Evolutionary conservation across 1,140 invertebrate species (phyloP), one percentile per base, ranked within the genome.

Genomic region (Drosophila tsacasi): DNA sequence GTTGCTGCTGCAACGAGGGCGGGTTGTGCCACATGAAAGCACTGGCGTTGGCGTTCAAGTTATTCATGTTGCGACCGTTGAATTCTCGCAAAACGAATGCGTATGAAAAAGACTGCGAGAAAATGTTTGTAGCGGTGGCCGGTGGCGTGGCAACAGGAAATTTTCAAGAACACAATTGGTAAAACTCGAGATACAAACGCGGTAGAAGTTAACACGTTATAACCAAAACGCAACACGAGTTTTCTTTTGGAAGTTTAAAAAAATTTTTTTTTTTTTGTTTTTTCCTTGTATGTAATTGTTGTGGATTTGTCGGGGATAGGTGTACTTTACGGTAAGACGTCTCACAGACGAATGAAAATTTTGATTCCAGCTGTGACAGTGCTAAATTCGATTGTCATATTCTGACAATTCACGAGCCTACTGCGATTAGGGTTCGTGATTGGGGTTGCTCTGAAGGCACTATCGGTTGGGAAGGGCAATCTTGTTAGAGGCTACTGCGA

Each of bases 1-100:
- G 32, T 0, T 49, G 46, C 4, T 15, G 15, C 37, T 47, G 67
- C 32, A 60, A 3, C 47, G 57, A n/a, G 12, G 64, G 64, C 13
- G 63, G 37, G 46, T 67, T 55, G 55, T 80, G 72, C 84, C 84
- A 87, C 69, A 87, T 27, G 50, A 84, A 87, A 17, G 79, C 71
- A 47, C 47, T 69, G 21, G 71, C 68, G 25, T 87, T 87, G 15
- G 67, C 61, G 47, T 86, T 86, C 37, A 83, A 30, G 57, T 89
- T 89, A n/a, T 90, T 87, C 84, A 89, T 89, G 17, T 5, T 54
- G 13, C 21, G 35, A 25, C 27, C 30, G 6, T 35, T 2, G 13
- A 21, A 35, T 25, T 25, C 23, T 21, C 35, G 10, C 19, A 23
- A 57, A 49, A 9, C 15, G 3, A 12, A 37, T 42, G 17, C 30